A percentile compares a stretch with the other conserved stretches of the same genome.
Evolutionary conservation across 2,113 vertebrate species (phyloP).

Genomic region (Istiophorus platypterus): DNA sequence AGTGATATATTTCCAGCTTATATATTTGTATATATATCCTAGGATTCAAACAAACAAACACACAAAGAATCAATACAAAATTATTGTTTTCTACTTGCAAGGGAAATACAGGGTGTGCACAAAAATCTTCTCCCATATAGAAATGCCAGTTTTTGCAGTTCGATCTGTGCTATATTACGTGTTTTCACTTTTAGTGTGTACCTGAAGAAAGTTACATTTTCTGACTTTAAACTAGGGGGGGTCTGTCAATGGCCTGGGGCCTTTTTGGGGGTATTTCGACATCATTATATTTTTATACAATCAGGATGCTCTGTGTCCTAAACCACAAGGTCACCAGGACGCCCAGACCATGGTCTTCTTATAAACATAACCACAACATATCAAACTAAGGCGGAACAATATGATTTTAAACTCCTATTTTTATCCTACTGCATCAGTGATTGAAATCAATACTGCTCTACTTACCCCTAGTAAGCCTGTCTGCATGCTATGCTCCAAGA

Average conservation of each 20-base stretch:
- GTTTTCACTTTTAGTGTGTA: not conserved
- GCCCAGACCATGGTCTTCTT: not conserved
- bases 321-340: not conserved
- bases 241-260: not conserved
- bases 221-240: not conserved
- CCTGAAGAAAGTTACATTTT: not conserved
- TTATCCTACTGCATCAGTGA: not conserved
- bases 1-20: too few relatives aligned
- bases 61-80: not conserved
- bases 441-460: not conserved
- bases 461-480: slow-evolving; percentile 18
- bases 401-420: not conserved
- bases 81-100: not conserved
- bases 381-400: not conserved
- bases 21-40: too few relatives aligned
- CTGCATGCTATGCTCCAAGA: not conserved
- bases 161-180: not conserved
- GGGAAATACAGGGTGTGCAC: not conserved
- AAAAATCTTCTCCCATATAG: too few relatives aligned
- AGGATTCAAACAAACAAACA: too few relatives aligned
- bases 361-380: not conserved
- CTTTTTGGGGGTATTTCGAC: too few relatives aligned
- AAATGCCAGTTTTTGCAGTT: too few relatives aligned
- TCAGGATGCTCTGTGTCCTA: not conserved
- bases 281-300: too few relatives aligned